These are phyloP conservation scores for Vidua chalybeata DNA, from an alignment of 2,113 vertebrate species.

Conservation along the genomic window DNA sequence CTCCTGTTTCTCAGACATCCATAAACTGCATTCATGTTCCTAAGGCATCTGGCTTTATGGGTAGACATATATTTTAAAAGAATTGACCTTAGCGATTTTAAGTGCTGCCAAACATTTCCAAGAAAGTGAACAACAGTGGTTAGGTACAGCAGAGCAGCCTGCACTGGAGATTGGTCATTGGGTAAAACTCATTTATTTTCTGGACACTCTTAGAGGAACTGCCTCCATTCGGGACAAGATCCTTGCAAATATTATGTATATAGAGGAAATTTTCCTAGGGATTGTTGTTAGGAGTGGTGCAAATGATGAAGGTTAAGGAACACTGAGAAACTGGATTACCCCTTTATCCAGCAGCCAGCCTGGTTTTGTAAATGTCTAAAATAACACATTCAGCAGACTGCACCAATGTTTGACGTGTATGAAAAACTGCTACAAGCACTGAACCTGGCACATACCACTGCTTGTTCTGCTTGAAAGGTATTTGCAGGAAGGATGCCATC, in stretches of 20 bases:
- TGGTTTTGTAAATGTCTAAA: neutral
- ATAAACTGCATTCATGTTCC: neutral
- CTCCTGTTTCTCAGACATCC: neutral
- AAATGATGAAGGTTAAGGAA: neutral
- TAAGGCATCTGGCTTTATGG: neutral
- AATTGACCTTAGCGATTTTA: neutral
- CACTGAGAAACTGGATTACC: neutral
- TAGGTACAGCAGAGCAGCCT: neutral
- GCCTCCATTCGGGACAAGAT: neutral
- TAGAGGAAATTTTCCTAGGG: neutral
- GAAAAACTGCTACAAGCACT: neutral
- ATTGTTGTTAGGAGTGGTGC: neutral
- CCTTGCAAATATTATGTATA: neutral
- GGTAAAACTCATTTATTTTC: neutral
- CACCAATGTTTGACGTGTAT: neutral
- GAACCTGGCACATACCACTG: neutral
- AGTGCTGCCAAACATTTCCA: neutral
- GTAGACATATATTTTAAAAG: neutral
- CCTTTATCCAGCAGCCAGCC: neutral
- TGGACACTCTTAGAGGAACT: neutral
- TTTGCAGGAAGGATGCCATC: neutral
- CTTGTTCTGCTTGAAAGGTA: neutral
- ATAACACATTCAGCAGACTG: neutral
- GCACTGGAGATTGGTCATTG: neutral
- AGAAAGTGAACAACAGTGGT: neutral